Base-by-base conservation (phyloP, 2,797 vertebrate species). In the Danio choprae region DNA sequence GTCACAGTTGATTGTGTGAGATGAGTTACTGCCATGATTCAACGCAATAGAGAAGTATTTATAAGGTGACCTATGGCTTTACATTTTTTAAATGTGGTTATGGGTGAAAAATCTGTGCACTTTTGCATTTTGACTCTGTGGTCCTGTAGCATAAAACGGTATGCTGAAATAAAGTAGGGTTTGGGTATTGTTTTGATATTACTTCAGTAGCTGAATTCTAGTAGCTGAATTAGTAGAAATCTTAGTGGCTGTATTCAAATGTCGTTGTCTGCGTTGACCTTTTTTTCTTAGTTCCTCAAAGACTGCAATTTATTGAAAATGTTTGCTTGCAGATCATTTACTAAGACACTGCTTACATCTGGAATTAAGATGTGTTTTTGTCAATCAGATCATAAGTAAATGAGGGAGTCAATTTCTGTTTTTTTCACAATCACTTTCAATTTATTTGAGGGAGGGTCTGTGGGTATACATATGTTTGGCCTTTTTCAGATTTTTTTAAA, bases 81-180 rank as follows among this genome's bases (percentile, higher is more conserved):
- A 18, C 75, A 22, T 56, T 20, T 60, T 77, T 79, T 44, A 53
- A 12, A 50, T 46, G 48, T 55, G 36, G n/a, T 65, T 80, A 65
- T 22, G 50, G 60, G 51, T 73, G 20, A 72, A n/a, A 50, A 29
- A n/a, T 72, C 36, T 36, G 44, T 55, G 77, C 59, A 80, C 8
- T 79, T 72, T 51, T 3, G 9, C 5, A 55, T 67, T 53, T 79
- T 29, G 44, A 60, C 55, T 12, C 43, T 22, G 5, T 12, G 76
- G 13, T 69, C 55, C 74, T 60, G 65, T 79, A 80, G 59, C 69
- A 15, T 63, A 46, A 56, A 2, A 44, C n/a, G 11, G 63, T 15
- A 43, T 44, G 22, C 59, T 73, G 48, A 18, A 50, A 36, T 41
- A 15, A 56, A 56, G 43, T 12, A n/a, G 5, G 48, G 29, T 48